These are phyloP conservation scores for Heliconius sara DNA, from an alignment of 2,888 invertebrate species.

Conservation along the genomic window DNA sequence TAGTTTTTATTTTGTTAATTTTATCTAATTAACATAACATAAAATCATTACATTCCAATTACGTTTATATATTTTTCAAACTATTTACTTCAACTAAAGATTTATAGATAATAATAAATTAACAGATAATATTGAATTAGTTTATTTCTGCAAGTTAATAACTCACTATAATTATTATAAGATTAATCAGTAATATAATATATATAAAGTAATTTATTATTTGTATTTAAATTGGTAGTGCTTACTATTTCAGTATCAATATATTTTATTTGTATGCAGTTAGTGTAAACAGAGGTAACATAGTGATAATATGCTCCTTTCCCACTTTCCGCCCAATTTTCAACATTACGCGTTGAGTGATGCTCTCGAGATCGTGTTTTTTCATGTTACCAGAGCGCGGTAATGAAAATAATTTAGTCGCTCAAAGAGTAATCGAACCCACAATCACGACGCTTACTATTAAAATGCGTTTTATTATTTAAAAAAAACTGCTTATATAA, in stretches of 20 bases:
- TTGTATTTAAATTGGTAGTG: background rate
- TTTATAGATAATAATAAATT: background rate
- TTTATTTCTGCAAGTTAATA: slow-evolving; percentile 12
- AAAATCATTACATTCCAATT: background rate
- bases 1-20: background rate
- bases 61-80: background rate
- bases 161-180: background rate
- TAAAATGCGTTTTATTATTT: background rate
- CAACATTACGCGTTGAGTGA: background rate
- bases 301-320: background rate
- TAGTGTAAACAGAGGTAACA: background rate
- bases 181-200: background rate
- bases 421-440: background rate
- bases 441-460: background rate
- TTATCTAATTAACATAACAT: background rate
- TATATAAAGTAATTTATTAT: background rate
- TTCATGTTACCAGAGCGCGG: background rate
- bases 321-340: background rate
- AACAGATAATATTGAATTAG: background rate
- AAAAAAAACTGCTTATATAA: background rate
- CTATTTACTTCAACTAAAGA: background rate
- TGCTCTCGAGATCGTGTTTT: background rate
- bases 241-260: background rate
- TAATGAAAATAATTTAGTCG: background rate
- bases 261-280: background rate